phyloP scores from a whole-genome alignment of 2,797 vertebrate genomes.

The Channa striata region DNA sequence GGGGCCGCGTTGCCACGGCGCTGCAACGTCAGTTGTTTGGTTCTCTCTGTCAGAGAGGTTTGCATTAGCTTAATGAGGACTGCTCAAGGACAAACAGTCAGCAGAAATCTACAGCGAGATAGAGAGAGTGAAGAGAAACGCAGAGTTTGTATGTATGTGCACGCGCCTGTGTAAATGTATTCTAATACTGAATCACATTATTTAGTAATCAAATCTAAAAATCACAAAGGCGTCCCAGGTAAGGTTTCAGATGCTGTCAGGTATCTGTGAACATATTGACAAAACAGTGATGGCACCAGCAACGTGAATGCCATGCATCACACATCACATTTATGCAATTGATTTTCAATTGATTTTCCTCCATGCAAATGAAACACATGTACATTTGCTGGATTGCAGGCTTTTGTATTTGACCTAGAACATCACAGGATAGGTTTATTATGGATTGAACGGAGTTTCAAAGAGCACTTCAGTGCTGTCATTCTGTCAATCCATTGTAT shows the following conservation, averaged over 20 bases:
- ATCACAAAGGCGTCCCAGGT: constrained; percentile 76
- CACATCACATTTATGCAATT: constrained; percentile 77
- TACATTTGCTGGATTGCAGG: constrained; percentile 72
- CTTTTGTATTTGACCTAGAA: constrained; percentile 78
- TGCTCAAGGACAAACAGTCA: constrained; percentile 99
- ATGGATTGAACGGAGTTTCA: constrained; percentile 70
- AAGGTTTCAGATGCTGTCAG: constrained; percentile 75
- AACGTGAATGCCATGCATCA: constrained; percentile 70
- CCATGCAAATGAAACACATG: constrained; percentile 80
- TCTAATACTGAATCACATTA: constrained; percentile 79
- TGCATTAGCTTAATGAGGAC: constrained; percentile 99
- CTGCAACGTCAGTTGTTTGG: constrained; percentile 96
- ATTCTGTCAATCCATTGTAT: constrained; percentile 80
- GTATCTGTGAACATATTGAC: constrained; percentile 77
- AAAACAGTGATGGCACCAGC: constrained; percentile 72
- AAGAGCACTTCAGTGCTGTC: constrained; percentile 76
- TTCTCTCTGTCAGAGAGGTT: constrained; percentile 99
- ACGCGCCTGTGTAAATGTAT: constrained; percentile 72
- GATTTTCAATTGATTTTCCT: constrained; percentile 81
- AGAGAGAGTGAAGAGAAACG: constrained; percentile 43
- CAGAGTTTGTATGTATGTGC: constrained; percentile 64
- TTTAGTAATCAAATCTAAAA: constrained; percentile 80
- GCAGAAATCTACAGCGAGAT: constrained; percentile 93
- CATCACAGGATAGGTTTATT: constrained; percentile 69
- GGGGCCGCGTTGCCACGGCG: constrained; percentile 79